Evolutionary conservation across 2,797 vertebrate genomes (phyloP).

Genomic region (Acanthurus lineatus): DNA sequence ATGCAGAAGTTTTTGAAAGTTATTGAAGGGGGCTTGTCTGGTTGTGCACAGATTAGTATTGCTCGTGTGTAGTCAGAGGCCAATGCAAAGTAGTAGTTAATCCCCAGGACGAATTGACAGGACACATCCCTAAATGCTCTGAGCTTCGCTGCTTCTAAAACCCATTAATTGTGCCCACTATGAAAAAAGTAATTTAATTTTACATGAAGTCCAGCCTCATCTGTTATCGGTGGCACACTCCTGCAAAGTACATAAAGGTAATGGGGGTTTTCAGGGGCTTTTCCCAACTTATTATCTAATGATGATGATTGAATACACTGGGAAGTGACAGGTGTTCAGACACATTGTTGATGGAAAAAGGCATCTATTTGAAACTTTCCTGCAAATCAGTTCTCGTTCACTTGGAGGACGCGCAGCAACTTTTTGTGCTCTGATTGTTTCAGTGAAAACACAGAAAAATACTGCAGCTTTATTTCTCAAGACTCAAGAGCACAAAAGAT

Average conservation of each 20-base stretch:
- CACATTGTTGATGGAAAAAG: conserved; percentile 61
- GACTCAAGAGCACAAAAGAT: not conserved
- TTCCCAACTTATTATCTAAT: conserved; percentile 87
- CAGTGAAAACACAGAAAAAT: not conserved
- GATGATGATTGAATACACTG: conserved; percentile 87
- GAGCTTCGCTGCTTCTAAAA: conserved; percentile 71
- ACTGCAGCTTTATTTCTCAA: not conserved
- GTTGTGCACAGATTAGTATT: conserved; percentile 81
- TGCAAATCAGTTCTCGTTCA: conserved; percentile 61
- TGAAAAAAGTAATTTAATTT: conserved; percentile 82
- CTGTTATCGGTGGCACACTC: conserved; percentile 83
- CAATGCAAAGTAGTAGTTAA: conserved; percentile 78
- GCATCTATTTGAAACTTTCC: conserved; percentile 77
- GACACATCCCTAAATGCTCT: conserved; percentile 75
- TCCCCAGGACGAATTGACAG: conserved; percentile 78
- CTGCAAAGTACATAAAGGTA: conserved; percentile 81
- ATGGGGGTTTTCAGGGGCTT: conserved; percentile 83
- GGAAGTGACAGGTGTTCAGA: conserved; percentile 88
- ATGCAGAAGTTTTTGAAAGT: conserved; percentile 80
- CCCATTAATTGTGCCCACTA: conserved; percentile 81
- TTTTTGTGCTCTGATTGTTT: conserved; percentile 11
- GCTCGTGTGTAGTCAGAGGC: conserved; percentile 71
- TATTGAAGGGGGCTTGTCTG: conserved; percentile 77
- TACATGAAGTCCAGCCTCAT: conserved; percentile 77
- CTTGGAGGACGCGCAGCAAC: conserved; percentile 68